Conservation (phyloP, 2,888 invertebrate species). For the Leucania comma region DNA sequence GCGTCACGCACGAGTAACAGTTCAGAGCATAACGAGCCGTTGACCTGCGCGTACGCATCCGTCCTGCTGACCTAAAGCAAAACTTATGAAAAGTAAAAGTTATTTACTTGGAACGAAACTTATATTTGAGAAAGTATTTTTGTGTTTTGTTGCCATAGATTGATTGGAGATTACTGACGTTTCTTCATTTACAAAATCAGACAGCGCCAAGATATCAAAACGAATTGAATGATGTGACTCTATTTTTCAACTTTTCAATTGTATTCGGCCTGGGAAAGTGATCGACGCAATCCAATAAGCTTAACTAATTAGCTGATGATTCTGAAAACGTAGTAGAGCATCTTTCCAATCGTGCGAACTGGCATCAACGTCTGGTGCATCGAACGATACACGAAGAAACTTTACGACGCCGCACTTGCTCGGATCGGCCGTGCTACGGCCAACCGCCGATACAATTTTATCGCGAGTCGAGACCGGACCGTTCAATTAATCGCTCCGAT, state of each 20-base stretch:
- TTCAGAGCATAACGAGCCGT: conserved; percentile 34
- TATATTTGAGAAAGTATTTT: not conserved
- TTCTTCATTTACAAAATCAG: not conserved
- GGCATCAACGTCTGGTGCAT: conserved; percentile 90
- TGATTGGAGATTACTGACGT: not conserved
- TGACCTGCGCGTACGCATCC: conserved; percentile 54
- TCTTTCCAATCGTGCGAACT: conserved; percentile 75
- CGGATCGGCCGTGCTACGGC: conserved; percentile 85
- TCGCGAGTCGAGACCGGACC: conserved; percentile 83
- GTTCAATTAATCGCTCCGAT: conserved; percentile 89
- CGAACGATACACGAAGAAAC: conserved; percentile 91
- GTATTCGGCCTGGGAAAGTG: not conserved
- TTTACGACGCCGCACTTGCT: conserved; percentile 90
- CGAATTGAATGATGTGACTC: not conserved
- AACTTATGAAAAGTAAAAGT: conserved; percentile 32
- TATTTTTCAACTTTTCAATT: not conserved
- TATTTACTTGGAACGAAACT: conserved; percentile 9
- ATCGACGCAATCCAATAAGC: not conserved
- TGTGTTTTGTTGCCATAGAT: not conserved
- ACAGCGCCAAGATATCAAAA: not conserved
- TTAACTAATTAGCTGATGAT: conserved; percentile 21
- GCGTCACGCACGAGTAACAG: conserved; percentile 39
- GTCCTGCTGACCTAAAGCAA: conserved; percentile 42
- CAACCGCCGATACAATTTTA: conserved; percentile 86
- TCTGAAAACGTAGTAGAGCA: conserved; percentile 80